phyloP scores from a whole-genome alignment of 2,888 invertebrate genomes.

The Leucoptera coffeella region DNA sequence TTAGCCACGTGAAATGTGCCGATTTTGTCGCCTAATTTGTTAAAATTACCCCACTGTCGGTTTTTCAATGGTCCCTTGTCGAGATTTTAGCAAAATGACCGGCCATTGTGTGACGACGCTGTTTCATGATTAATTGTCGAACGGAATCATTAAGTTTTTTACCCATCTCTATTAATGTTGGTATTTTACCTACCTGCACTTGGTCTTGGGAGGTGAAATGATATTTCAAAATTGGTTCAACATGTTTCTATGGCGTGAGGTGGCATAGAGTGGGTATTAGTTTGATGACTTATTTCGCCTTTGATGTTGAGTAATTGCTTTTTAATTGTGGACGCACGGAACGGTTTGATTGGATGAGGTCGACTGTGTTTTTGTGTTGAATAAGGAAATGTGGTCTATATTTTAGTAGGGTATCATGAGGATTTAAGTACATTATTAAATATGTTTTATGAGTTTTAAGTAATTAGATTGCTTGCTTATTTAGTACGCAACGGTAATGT shows the following conservation, averaged over 20 bases:
- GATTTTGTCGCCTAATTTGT: constrained; percentile 48
- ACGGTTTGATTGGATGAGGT: not conserved
- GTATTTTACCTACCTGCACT: constrained; percentile 16
- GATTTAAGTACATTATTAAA: too few relatives aligned
- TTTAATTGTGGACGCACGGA: not conserved
- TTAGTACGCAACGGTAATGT: too few relatives aligned
- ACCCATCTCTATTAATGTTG: constrained; percentile 29
- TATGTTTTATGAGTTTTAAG: too few relatives aligned
- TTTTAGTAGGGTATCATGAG: too few relatives aligned
- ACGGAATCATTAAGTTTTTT: constrained; percentile 24
- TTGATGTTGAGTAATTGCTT: constrained; percentile 1
- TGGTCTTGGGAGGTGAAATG: constrained; percentile 24
- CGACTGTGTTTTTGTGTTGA: not conserved
- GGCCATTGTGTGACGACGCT: too few relatives aligned
- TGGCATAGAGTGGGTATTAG: not conserved
- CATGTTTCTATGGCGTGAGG: constrained; percentile 10
- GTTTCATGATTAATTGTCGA: too few relatives aligned
- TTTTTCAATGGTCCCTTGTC: too few relatives aligned
- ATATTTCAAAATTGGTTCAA: constrained; percentile 23
- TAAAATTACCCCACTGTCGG: constrained; percentile 30
- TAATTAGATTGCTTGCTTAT: too few relatives aligned
- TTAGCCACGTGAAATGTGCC: constrained; percentile 30
- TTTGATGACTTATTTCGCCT: too few relatives aligned
- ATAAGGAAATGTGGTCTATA: too few relatives aligned
- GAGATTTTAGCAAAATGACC: too few relatives aligned